Percentiles rank a stretch among this genome's conserved stretches.
Evolutionary conservation across 2,888 invertebrate genomes (phyloP).

Genomic region (Lycaena phlaeas): DNA sequence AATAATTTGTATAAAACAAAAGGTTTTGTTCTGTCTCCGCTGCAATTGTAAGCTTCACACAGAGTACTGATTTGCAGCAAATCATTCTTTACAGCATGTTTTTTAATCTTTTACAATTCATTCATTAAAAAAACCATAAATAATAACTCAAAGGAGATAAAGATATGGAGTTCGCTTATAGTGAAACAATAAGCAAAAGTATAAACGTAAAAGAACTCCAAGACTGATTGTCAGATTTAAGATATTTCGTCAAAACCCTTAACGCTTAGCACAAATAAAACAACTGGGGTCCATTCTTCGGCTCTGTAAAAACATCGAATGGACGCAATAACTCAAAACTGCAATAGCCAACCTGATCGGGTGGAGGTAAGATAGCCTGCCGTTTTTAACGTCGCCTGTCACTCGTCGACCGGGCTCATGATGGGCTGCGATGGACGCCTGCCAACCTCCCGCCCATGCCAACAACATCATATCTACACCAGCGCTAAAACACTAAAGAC

Average conservation of each 20-base stretch:
- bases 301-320: conserved; percentile 25
- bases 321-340: conserved; percentile 58
- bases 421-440: conserved; percentile 66
- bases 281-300: conserved; percentile 25
- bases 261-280: conserved; percentile 34
- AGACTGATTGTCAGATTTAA: too few species aligned
- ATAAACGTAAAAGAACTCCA: too few species aligned
- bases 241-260: conserved; percentile 27
- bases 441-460: conserved; percentile 41
- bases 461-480: conserved; percentile 22
- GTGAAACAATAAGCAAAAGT: too few species aligned
- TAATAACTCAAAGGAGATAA: too few species aligned
- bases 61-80: too few species aligned
- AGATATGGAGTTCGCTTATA: too few species aligned
- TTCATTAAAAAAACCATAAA: too few species aligned
- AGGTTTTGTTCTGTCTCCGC: too few species aligned
- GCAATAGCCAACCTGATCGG: conserved; percentile 30
- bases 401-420: conserved; percentile 66
- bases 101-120: too few species aligned
- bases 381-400: conserved; percentile 63
- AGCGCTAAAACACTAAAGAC: conserved; percentile 14
- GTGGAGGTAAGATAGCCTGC: conserved; percentile 54
- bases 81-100: too few species aligned
- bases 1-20: too few species aligned
- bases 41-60: too few species aligned